phyloP scores from a whole-genome alignment of 2,888 invertebrate species.

The Apodemia mormo region DNA sequence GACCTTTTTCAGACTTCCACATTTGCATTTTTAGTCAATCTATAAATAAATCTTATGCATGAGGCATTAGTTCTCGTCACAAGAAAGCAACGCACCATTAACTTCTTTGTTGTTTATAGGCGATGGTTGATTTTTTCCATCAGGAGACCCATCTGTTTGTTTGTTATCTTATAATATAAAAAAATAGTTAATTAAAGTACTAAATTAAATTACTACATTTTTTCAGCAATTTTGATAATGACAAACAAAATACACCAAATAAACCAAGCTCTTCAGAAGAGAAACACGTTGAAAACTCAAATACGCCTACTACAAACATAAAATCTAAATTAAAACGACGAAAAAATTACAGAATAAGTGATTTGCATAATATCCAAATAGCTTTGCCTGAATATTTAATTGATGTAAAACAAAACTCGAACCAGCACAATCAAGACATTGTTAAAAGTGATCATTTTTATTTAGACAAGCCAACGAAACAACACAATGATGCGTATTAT shows the following conservation, averaged over 20 bases:
- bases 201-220: too few species aligned
- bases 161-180: too few species aligned
- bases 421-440: neutral
- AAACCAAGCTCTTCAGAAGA: neutral
- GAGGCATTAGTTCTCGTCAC: too few species aligned
- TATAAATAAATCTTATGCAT: too few species aligned
- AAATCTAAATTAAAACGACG: slow-evolving; percentile 26
- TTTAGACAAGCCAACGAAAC: neutral
- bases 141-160: too few species aligned
- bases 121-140: too few species aligned
- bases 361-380: slow-evolving; percentile 51
- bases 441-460: neutral
- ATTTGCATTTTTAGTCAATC: too few species aligned
- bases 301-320: slow-evolving; percentile 30
- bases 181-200: too few species aligned
- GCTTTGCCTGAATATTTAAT: slow-evolving; percentile 44
- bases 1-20: too few species aligned
- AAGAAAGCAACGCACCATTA: too few species aligned
- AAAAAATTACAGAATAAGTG: slow-evolving; percentile 60
- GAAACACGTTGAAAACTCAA: slow-evolving; percentile 10
- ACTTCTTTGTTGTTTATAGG: too few species aligned
- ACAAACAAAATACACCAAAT: neutral
- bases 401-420: slow-evolving; percentile 24
- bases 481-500: neutral
- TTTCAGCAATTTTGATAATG: neutral